Evolutionary conservation across 2,113 vertebrate species (phyloP), one percentile per base, ranked within the genome.

Genomic region (Melanerpes aurifrons): DNA sequence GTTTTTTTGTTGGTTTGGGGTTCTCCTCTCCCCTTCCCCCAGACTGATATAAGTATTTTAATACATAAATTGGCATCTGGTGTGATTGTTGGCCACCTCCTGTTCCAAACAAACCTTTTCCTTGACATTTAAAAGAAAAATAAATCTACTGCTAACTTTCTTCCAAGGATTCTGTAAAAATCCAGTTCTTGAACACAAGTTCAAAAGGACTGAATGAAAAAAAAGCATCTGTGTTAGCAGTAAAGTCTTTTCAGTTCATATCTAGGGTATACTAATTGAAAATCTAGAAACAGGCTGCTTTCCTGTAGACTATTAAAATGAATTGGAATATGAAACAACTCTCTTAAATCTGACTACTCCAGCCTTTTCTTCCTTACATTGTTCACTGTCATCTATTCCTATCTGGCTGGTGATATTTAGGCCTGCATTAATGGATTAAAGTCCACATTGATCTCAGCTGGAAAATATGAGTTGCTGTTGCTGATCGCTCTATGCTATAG

Each of bases 391-490:
- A 83, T 94, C 77, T 96, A 73, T 97, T 96, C 87, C 74, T 97
- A 97, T 96, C 93, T 95, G 78, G 95, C 89, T 93, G 90, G 91
- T 97, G 96, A 96, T 97, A 96, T 96, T 97, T 97, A 94, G 92
- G 92, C 93, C 87, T 94, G 87, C 76, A 90, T 96, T 96, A 94
- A 90, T 97, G 90, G 93, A 96, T 96, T 95, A 96, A 94, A 95
- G 86, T 78, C 89, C 87, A 95, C 94, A 97, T 93, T 98, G 97
- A 98, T 97, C 96, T 97, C 96, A 97, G 97, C 80, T 95, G 97
- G 97, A 97, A 97, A 97, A 97, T 97, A 96, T 97, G 97, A 97
- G 91, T 96, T 95, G 83, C 93, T 94, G 94, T 96, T 97, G 96
- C 91, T 97, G 97, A 96, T 97, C 97, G 96, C 95, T 96, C 91